phyloP scores from a whole-genome alignment of 2,888 invertebrate species.

The Idaea aversata region DNA sequence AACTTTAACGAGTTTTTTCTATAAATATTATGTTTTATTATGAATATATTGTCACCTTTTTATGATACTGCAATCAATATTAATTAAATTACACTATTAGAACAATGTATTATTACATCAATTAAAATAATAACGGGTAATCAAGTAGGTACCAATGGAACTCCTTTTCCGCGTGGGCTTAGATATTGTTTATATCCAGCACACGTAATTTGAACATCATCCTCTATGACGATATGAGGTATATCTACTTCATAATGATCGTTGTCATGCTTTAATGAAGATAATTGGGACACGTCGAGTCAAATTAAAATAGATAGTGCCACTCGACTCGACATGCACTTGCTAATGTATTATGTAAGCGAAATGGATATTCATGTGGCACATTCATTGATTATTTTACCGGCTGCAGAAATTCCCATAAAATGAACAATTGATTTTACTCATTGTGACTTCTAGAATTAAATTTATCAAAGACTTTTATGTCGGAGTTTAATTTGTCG shows the following conservation, averaged over 20 bases:
- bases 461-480: neutral
- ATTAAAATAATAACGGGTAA: conserved; percentile 29
- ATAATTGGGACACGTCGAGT: conserved; percentile 39
- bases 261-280: conserved; percentile 32
- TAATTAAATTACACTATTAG: conserved; percentile 10
- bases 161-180: conserved; percentile 48
- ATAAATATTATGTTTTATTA: conserved; percentile 4
- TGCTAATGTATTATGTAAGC: conserved; percentile 50
- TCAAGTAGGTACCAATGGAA: conserved; percentile 13
- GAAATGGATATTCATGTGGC: conserved; percentile 30
- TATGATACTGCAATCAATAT: conserved; percentile 18
- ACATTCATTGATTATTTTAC: conserved; percentile 30
- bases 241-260: conserved; percentile 29
- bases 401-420: conserved; percentile 50
- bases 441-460: neutral
- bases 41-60: conserved; percentile 21
- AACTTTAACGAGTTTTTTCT: conserved; percentile 18
- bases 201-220: conserved; percentile 32
- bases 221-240: conserved; percentile 30
- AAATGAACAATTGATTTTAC: conserved; percentile 12
- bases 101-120: conserved; percentile 24
- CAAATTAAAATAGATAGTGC: conserved; percentile 39
- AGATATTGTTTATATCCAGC: conserved; percentile 28
- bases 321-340: conserved; percentile 35
- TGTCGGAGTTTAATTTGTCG: neutral